Conservation (phyloP, 2,113 vertebrate genomes). For the Spheniscus mendiculus region DNA sequence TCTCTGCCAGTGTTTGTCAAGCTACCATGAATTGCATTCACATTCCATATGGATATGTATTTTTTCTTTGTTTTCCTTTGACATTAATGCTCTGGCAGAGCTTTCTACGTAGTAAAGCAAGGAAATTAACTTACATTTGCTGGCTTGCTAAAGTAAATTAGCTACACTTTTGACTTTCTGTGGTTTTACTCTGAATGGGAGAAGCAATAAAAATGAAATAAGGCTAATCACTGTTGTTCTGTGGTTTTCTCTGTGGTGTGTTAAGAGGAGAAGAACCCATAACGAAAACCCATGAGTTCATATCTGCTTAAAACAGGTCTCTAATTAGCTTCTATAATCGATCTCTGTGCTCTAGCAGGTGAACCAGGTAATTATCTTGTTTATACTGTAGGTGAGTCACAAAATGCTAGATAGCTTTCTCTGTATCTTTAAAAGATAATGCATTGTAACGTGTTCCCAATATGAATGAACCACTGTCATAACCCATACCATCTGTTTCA, state of each 20-base stretch:
- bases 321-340: slow-evolving; percentile 78
- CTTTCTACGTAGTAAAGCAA: slow-evolving; percentile 60
- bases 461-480: slow-evolving; percentile 53
- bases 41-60: not conserved
- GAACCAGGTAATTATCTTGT: slow-evolving; percentile 75
- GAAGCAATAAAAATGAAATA: slow-evolving; percentile 78
- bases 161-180: slow-evolving; percentile 72
- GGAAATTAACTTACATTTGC: slow-evolving; percentile 71
- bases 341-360: slow-evolving; percentile 59
- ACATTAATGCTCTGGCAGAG: slow-evolving; percentile 54
- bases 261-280: slow-evolving; percentile 65
- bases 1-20: slow-evolving; percentile 14
- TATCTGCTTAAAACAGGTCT: slow-evolving; percentile 71
- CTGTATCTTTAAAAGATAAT: slow-evolving; percentile 61
- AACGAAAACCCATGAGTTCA: slow-evolving; percentile 64
- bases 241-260: slow-evolving; percentile 59
- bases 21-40: not conserved
- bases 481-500: slow-evolving; percentile 39
- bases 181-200: slow-evolving; percentile 61
- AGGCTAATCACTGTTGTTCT: slow-evolving; percentile 67
- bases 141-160: slow-evolving; percentile 72
- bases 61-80: slow-evolving; percentile 52
- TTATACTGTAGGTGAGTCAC: slow-evolving; percentile 71
- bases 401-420: slow-evolving; percentile 62
- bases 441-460: slow-evolving; percentile 45